These are phyloP conservation scores for Hylaeus anthracinus DNA, from an alignment of 1,140 invertebrate genomes.

Conservation along the genomic window DNA sequence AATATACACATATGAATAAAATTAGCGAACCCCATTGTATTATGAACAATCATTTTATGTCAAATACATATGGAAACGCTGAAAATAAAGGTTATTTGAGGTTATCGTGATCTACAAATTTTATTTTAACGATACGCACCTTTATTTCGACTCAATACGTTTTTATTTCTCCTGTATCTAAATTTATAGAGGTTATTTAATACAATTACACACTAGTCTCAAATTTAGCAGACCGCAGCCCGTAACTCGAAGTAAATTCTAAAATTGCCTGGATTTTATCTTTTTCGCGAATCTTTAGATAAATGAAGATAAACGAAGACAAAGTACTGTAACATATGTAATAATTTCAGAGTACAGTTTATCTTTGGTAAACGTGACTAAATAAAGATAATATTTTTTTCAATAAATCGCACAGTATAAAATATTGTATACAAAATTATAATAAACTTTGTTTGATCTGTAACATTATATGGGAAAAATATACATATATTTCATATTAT, in stretches of 20 bases:
- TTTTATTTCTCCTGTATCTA: neutral
- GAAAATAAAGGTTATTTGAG: conserved; percentile 1
- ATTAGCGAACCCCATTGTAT: neutral
- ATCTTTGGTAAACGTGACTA: no score
- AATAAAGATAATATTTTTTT: no score
- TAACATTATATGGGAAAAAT: neutral
- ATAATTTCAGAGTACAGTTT: no score
- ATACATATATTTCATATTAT: neutral
- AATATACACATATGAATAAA: neutral
- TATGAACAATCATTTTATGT: neutral
- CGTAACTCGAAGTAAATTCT: neutral
- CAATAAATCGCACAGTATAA: no score
- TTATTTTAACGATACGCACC: conserved; percentile 5
- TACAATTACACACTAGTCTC: neutral
- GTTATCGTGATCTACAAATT: neutral
- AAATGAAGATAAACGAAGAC: neutral
- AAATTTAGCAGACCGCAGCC: neutral
- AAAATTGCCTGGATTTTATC: neutral
- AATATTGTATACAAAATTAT: no score
- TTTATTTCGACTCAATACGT: neutral
- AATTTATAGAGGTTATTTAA: neutral
- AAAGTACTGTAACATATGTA: no score
- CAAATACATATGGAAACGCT: neutral
- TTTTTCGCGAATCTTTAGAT: neutral
- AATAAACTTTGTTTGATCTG: neutral